Base-by-base conservation (phyloP, 2,888 invertebrate genomes). In the Ophion ellenae region DNA sequence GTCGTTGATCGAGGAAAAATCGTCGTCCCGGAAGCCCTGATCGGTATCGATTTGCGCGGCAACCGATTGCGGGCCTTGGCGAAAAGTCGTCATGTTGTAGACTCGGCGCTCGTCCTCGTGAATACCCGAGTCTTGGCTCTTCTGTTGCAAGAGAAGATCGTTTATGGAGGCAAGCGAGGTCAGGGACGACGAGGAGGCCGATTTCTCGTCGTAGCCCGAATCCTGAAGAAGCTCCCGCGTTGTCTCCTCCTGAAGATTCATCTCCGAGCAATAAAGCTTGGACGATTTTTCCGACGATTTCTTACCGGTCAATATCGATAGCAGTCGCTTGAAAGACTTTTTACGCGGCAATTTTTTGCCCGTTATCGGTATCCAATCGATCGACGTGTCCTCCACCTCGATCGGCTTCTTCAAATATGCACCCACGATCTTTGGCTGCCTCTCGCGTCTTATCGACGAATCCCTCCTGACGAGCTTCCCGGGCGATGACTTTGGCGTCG, bases 351-450 rank as follows among this genome's bases (percentile, higher is more conserved):
- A 70, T 36, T 90, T 90, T 73, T 90, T 88, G 6, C 88, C 88
- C 0, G 87, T 88, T n/a, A 90, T 86, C 6, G 92, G 92, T 20
- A 92, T 90, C 92, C 91, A 92, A 14, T 91, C 89, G 74, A 91
- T 85, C 32, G 88, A 79, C 0, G 90, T 90, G 61, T 92, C 88
- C 10, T 92, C 90, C 0, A 92, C 85, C 24, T 91, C 88, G 83
- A 92, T 89, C 0, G 92, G 92, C 17, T 88, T 90, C 64, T 92
- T 92, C 61, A 92, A 67, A 63, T 89, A 90, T 5, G 91, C 91
- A 0, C 91, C 92, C 1, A 91, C 84, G 20, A 92, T 88, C 73
- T 88, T 90, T 6, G 92, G 91, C 1, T 88, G 64, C n/a, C 85
- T 76, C 69, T 87, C 84, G 40, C 84, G 83, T 79, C 64, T 81